Evolutionary conservation across 2,888 invertebrate genomes (phyloP).

Genomic region (Drosophila pegasa): DNA sequence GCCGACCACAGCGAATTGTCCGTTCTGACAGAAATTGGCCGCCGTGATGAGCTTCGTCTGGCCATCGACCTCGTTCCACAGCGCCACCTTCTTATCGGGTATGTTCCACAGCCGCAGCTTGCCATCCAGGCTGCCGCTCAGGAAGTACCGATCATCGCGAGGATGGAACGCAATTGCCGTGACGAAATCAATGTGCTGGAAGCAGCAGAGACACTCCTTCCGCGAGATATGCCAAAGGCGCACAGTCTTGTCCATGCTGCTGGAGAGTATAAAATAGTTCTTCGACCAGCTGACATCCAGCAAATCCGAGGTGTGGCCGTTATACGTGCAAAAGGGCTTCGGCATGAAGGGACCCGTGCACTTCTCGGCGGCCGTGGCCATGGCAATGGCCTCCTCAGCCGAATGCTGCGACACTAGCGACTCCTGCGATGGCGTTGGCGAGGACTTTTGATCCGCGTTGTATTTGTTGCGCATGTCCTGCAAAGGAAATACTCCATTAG

Average conservation of each 20-base stretch:
- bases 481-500: slow-evolving; percentile 8
- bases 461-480: slow-evolving; percentile 98
- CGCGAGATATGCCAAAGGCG: slow-evolving; percentile 98
- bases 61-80: slow-evolving; percentile 99
- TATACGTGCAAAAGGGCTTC: slow-evolving; percentile 95
- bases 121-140: slow-evolving; percentile 98
- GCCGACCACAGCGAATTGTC: slow-evolving; percentile 98
- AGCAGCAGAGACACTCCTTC: slow-evolving; percentile 98
- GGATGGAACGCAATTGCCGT: slow-evolving; percentile 99
- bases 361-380: slow-evolving; percentile 86
- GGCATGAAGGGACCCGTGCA: slow-evolving; percentile 92
- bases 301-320: slow-evolving; percentile 97
- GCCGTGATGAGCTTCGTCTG: slow-evolving; percentile 97
- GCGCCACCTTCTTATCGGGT: slow-evolving; percentile 99
- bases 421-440: slow-evolving; percentile 96
- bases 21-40: slow-evolving; percentile 98
- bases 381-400: slow-evolving; percentile 87
- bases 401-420: slow-evolving; percentile 93
- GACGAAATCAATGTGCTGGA: slow-evolving; percentile 99
- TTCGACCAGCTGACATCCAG: slow-evolving; percentile 99
- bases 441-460: slow-evolving; percentile 94
- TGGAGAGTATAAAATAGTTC: slow-evolving; percentile 98
- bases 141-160: slow-evolving; percentile 93
- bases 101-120: slow-evolving; percentile 99
- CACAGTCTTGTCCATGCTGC: slow-evolving; percentile 99